These are phyloP conservation scores for Masticophis lateralis DNA, from an alignment of 2,797 vertebrate species.

Conservation along the genomic window DNA sequence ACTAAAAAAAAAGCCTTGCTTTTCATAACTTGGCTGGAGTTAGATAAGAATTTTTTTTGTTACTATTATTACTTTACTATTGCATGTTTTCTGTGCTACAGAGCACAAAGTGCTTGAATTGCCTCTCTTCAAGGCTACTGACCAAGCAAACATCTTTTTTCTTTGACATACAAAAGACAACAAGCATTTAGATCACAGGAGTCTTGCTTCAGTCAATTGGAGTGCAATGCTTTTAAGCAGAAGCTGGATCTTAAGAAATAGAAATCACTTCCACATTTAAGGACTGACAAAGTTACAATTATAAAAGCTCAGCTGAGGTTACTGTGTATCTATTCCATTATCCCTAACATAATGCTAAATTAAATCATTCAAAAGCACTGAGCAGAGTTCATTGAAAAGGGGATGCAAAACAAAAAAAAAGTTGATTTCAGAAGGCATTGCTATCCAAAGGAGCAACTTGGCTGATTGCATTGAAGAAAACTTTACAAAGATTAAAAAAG, in stretches of 20 bases:
- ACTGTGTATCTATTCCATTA: conserved; percentile 18
- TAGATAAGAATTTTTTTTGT: conserved; percentile 1
- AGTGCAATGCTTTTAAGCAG: conserved; percentile 8
- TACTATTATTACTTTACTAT: not conserved
- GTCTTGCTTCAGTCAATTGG: not conserved
- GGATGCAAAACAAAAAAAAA: not conserved
- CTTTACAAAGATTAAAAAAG: conserved; percentile 63
- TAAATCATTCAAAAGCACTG: conserved; percentile 32
- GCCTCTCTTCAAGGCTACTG: not conserved
- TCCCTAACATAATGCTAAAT: conserved; percentile 35
- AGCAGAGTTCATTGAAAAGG: conserved; percentile 1
- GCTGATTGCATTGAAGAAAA: conserved; percentile 44
- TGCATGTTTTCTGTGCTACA: not conserved
- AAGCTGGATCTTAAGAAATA: conserved; percentile 22
- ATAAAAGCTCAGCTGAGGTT: conserved; percentile 24
- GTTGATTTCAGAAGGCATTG: conserved; percentile 26
- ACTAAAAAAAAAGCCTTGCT: conserved; percentile 34
- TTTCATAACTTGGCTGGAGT: conserved; percentile 10
- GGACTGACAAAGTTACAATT: conserved; percentile 7
- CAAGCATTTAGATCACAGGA: not conserved
- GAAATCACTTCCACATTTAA: conserved; percentile 20
- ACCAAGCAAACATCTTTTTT: conserved; percentile 27
- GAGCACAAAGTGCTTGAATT: conserved; percentile 14
- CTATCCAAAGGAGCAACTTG: conserved; percentile 49
- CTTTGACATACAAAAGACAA: conserved; percentile 18